phyloP scores from a whole-genome alignment of 2,113 vertebrate species.

The Semicossyphus pulcher region DNA sequence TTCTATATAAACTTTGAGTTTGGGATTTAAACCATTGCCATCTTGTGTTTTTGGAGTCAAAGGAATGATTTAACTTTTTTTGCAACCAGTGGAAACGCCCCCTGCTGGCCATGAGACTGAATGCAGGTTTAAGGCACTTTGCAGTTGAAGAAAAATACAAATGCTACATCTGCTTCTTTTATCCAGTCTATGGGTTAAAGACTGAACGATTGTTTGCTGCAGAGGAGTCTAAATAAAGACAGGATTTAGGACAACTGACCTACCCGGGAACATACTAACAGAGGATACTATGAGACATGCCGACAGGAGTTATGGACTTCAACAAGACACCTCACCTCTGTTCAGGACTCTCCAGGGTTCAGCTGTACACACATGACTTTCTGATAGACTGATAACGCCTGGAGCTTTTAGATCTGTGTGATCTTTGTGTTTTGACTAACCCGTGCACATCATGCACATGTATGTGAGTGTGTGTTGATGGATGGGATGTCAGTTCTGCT shows the following conservation, averaged over 20 bases:
- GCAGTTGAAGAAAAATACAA: too few relatives aligned
- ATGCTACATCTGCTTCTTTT: too few relatives aligned
- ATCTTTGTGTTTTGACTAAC: too few relatives aligned
- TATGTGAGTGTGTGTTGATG: conserved; percentile 51
- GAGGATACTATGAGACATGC: too few relatives aligned
- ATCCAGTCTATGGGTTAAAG: too few relatives aligned
- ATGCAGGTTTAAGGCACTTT: too few relatives aligned
- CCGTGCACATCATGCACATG: background rate
- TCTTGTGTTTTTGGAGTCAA: too few relatives aligned
- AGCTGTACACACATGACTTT: conserved; percentile 37
- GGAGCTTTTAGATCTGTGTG: conserved; percentile 59
- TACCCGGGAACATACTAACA: too few relatives aligned
- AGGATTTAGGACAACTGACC: conserved; percentile 20
- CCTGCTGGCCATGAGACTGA: too few relatives aligned
- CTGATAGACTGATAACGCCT: conserved; percentile 62
- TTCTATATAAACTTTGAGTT: background rate
- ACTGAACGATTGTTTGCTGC: too few relatives aligned
- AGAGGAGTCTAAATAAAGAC: conserved; percentile 17
- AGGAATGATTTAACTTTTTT: too few relatives aligned
- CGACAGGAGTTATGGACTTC: conserved; percentile 51
- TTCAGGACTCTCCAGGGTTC: conserved; percentile 32
- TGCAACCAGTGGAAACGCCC: too few relatives aligned
- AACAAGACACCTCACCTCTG: conserved; percentile 25
- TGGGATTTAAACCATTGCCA: background rate
- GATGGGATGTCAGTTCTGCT: conserved; percentile 42